Evolutionary conservation across 1,140 invertebrate genomes (phyloP).

Genomic region (Drosophila equinoxialis): DNA sequence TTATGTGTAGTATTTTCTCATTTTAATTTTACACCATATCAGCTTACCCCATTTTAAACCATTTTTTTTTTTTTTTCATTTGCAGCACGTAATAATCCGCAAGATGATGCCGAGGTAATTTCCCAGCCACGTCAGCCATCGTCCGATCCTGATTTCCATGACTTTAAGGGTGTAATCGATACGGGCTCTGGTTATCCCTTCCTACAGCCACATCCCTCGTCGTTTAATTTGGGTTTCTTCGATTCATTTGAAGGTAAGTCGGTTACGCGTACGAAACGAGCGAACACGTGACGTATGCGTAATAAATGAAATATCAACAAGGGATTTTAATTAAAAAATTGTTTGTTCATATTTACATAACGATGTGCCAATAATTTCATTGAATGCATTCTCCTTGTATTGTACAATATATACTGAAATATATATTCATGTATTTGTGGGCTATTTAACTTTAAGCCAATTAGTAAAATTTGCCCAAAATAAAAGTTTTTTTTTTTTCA

Average conservation of each 20-base stretch:
- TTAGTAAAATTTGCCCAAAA: slow-evolving; percentile 35
- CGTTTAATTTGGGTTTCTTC: slow-evolving; percentile 64
- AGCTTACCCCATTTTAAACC: neutral
- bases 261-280: slow-evolving; percentile 19
- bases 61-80: slow-evolving; percentile 32
- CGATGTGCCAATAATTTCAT: slow-evolving; percentile 28
- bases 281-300: slow-evolving; percentile 50
- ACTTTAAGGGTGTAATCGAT: slow-evolving; percentile 77
- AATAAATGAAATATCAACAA: slow-evolving; percentile 23
- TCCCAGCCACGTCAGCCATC: slow-evolving; percentile 13
- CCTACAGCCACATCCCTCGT: slow-evolving; percentile 60
- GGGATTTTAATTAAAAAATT: slow-evolving; percentile 51
- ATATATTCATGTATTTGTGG: neutral
- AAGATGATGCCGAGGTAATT: slow-evolving; percentile 75
- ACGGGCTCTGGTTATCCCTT: slow-evolving; percentile 73
- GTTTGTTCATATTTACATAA: slow-evolving; percentile 33
- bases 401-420: neutral
- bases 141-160: slow-evolving; percentile 56
- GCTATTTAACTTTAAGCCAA: slow-evolving; percentile 21
- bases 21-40: slow-evolving; percentile 2
- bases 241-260: slow-evolving; percentile 76
- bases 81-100: slow-evolving; percentile 65
- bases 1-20: slow-evolving; percentile 48
- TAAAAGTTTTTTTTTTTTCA: slow-evolving; percentile 31
- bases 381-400: slow-evolving; percentile 17